Base-by-base conservation (phyloP, 2,797 vertebrate genomes). In the Trachops cirrhosus region DNA sequence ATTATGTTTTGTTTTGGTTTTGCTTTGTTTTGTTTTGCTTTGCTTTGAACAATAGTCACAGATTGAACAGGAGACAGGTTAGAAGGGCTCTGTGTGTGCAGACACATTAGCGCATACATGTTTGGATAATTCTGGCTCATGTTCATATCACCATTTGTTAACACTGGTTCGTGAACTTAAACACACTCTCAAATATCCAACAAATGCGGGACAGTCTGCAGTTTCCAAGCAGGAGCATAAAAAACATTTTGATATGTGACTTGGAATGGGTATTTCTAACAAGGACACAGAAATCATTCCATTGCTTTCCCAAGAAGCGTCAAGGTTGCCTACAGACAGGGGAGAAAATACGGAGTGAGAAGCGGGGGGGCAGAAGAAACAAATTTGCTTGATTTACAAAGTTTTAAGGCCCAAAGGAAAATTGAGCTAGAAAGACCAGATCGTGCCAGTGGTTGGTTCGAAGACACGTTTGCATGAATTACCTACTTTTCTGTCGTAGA, bases 101-200 rank as follows among this genome's bases (percentile, higher is more conserved):
- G 15, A 29, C n/a, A 3, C 14, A 2, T 15, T 6, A 4, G 3
- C 5, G 50, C 14, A 6, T 39, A 34, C 5, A 1, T 1, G 6
- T 44, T n/a, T 22, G 26, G 37, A 16, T 2, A 41, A 32, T 44
- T 26, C 16, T 24, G 68, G 8, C 15, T n/a, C 44, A 0, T 9
- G 2, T 12, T 54, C 9, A 1, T 39, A 10, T 21, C 16, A 8
- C 37, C 12, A 12, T 18, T 22, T 29, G 16, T 44, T 29, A 54
- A 54, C 54, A 41, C 39, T 18, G 15, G 29, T 26, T 0, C n/a
- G 16, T 5, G 2, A 5, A 48, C n/a, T 39, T 34, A 12, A 29
- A 24, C 41, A 32, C 41, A 18, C 39, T 26, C 46, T 44, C n/a
- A 3, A 34, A 10, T 3, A 83, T 39, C 73, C 18, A 11, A 37